Conservation (phyloP, 1,140 invertebrate species). For the Geopemphigus sp. region DNA sequence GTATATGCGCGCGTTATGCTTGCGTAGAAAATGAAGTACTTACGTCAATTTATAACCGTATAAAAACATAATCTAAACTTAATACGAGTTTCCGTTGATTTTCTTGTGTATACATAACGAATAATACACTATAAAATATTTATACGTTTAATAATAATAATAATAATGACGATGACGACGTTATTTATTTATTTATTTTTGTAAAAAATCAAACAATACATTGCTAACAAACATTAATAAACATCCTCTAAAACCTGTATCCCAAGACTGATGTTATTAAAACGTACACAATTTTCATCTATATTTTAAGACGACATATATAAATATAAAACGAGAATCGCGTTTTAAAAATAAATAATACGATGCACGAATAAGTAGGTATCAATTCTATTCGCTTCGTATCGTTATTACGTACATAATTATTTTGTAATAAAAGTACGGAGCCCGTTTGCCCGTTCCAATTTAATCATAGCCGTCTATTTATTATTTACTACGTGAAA, state of each 20-base stretch:
- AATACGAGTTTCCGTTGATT: conserved; percentile 19
- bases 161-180: conserved; percentile 1
- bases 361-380: too few relatives aligned
- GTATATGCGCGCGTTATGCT: not conserved
- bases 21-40: not conserved
- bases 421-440: too few relatives aligned
- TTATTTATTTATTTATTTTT: conserved; percentile 31
- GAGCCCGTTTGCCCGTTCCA: too few relatives aligned
- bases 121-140: conserved; percentile 9
- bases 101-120: conserved; percentile 16
- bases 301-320: not conserved
- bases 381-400: too few relatives aligned
- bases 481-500: too few relatives aligned
- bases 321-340: too few relatives aligned
- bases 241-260: conserved; percentile 15
- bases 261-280: conserved; percentile 1
- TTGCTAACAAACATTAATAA: conserved; percentile 16
- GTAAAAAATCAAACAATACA: conserved; percentile 12
- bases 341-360: too few relatives aligned
- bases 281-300: not conserved
- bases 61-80: conserved; percentile 19
- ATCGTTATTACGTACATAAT: too few relatives aligned
- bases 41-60: not conserved
- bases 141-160: not conserved
- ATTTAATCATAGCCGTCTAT: too few relatives aligned